Conservation (phyloP, 2,113 vertebrate species). For the Lethenteron reissneri region DNA sequence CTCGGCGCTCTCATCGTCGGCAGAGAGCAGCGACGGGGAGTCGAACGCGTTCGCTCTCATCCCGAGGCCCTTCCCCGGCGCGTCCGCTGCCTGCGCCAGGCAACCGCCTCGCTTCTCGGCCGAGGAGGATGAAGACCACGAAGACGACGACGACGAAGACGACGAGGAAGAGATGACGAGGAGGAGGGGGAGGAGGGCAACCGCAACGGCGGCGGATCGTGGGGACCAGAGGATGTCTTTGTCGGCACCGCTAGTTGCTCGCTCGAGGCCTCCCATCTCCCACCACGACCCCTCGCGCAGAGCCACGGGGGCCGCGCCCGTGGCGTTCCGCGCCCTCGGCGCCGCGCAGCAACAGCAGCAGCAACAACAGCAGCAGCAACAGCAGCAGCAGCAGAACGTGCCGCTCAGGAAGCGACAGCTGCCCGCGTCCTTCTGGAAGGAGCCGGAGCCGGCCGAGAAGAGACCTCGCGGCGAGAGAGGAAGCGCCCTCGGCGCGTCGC, state of each 20-base stretch:
- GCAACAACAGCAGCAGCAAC: too few species aligned
- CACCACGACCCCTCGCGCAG: slow-evolving; percentile 15
- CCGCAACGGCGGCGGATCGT: too few species aligned
- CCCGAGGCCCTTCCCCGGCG: not conserved
- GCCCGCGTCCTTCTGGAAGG: slow-evolving; percentile 89
- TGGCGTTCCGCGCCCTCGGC: not conserved
- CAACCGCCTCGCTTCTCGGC: too few species aligned
- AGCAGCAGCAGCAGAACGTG: slow-evolving; percentile 33
- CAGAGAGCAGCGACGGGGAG: not conserved
- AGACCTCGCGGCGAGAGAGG: too few species aligned
- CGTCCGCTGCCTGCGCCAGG: not conserved
- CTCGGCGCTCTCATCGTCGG: not conserved
- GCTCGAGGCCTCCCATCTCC: slow-evolving; percentile 47
- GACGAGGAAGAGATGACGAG: too few species aligned
- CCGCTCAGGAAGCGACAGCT: slow-evolving; percentile 91
- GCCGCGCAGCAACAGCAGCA: slow-evolving; percentile 8
- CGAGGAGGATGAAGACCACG: too few species aligned
- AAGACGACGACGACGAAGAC: too few species aligned
- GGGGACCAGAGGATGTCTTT: too few species aligned
- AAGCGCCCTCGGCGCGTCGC: too few species aligned
- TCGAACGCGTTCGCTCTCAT: not conserved
- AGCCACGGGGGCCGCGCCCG: not conserved
- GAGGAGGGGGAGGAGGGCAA: too few species aligned
- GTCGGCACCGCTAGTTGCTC: too few species aligned
- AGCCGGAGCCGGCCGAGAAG: slow-evolving; percentile 38